Evolutionary conservation across 1,140 invertebrate genomes (phyloP).

Genomic region (Pentalonia nigronervosa): DNA sequence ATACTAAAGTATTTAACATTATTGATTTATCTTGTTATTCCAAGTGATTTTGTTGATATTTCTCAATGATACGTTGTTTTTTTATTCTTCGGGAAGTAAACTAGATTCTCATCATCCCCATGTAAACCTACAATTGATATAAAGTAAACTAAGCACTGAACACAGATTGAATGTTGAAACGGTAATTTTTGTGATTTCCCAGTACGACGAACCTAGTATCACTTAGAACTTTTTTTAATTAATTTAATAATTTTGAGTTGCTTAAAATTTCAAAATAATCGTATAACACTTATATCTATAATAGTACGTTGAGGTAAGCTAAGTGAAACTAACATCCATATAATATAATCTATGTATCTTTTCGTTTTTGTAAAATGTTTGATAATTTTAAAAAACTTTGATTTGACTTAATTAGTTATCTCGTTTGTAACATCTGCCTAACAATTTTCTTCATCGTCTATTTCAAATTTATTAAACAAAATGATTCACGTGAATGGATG

Average conservation of each 20-base stretch:
- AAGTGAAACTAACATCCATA: not conserved
- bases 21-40: not conserved
- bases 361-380: not conserved
- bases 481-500: not conserved
- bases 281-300: not conserved
- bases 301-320: not conserved
- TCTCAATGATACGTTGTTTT: not conserved
- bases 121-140: not conserved
- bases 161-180: not conserved
- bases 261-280: not conserved
- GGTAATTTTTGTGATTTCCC: not conserved
- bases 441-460: not conserved
- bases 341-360: not conserved
- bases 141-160: not conserved
- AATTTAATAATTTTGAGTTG: not conserved
- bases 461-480: slow-evolving; percentile 39
- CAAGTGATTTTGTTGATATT: not conserved
- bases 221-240: not conserved
- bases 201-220: not conserved
- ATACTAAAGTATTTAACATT: not conserved
- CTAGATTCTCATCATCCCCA: not conserved
- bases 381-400: not conserved
- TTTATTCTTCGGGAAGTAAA: not conserved
- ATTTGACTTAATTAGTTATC: not conserved
- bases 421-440: not conserved